A percentile compares a stretch with the other conserved stretches of the same genome.
These are phyloP conservation scores for Electrona antarctica DNA, from an alignment of 2,113 vertebrate genomes.

Conservation along the genomic window DNA sequence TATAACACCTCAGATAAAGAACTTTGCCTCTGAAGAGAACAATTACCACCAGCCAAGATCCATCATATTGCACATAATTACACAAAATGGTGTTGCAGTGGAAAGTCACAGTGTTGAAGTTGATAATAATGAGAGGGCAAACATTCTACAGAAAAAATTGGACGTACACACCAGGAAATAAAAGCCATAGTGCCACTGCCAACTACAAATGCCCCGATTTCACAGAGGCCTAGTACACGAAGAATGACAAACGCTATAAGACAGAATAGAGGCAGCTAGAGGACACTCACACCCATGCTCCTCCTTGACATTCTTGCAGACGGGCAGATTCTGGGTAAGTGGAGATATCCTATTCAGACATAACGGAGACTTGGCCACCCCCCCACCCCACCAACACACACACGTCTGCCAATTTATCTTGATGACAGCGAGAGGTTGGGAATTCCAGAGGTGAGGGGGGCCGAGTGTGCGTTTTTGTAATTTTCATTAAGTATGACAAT, in stretches of 20 bases:
- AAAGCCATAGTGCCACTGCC: conserved; percentile 1
- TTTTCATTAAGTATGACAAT: conserved; percentile 26
- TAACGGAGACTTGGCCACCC: conserved; percentile 43
- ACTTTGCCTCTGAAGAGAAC: no score
- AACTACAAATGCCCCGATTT: conserved; percentile 18
- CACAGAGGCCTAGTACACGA: conserved; percentile 10
- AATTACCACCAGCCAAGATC: neutral
- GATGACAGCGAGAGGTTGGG: conserved; percentile 52
- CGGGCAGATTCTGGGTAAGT: conserved; percentile 43
- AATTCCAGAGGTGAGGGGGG: conserved; percentile 46
- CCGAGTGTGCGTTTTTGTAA: conserved; percentile 27
- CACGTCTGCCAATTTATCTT: conserved; percentile 48
- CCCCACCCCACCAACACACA: neutral
- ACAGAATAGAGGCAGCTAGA: conserved; percentile 5
- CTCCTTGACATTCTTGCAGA: conserved; percentile 36
- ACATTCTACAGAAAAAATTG: neutral
- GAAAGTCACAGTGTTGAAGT: neutral
- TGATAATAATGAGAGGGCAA: neutral
- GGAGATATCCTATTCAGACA: conserved; percentile 53
- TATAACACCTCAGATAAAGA: neutral
- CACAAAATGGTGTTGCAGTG: neutral
- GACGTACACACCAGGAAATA: conserved; percentile 11
- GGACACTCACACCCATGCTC: neutral
- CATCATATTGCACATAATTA: neutral
- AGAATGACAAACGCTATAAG: conserved; percentile 16